Evolutionary conservation across 2,888 invertebrate species (phyloP), one percentile per base, ranked within the genome.

Genomic region (Drosophila prostipennis): DNA sequence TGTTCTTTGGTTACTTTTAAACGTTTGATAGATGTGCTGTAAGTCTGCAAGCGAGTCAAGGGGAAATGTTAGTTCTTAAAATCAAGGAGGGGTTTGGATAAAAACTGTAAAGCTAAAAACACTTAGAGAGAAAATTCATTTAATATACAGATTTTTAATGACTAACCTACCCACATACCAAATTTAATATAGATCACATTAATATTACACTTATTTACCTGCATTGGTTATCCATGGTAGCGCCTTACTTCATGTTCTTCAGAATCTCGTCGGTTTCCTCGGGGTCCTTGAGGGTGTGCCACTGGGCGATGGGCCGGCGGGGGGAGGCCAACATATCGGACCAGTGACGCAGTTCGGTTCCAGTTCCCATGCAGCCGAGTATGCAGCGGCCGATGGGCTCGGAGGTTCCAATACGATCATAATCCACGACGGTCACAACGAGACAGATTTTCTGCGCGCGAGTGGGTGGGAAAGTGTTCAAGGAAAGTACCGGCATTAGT

Each of bases 291-390:
- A 99, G 96, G 79, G 99, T 99, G 92, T 99, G 99, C 99, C 99
- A 99, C 93, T 99, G 99, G 88, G 99, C 99, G 90, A 99, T 99
- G 72, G 99, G 99, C 92, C 99, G 96, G 90, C 99, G 95, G 46
- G 99, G 99, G 87, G 98, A 98, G 89, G 99, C 99, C 93, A 99
- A 93, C 99, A 99, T 99, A 93, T 99, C 99, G 78, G 99, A 99
- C 99, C 99, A 99, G 93, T 99, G 99, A 89, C 99, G 96, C 77
- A 99, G 94, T 93, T 99, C 99, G 37, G 99, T 99, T 80, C 99
- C 99, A 75, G 97, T 97, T 89, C 98, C 98, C 93, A 98, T 98
- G 94, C 98, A 98, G 59, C 99, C 99, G 88, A 99, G 94, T 79
- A 99, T 95, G 81, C 98, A 98, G 93, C 98, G 97, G 80, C 99